These are phyloP conservation scores for Manis javanica DNA, from an alignment of 2,797 vertebrate species.

Conservation along the genomic window DNA sequence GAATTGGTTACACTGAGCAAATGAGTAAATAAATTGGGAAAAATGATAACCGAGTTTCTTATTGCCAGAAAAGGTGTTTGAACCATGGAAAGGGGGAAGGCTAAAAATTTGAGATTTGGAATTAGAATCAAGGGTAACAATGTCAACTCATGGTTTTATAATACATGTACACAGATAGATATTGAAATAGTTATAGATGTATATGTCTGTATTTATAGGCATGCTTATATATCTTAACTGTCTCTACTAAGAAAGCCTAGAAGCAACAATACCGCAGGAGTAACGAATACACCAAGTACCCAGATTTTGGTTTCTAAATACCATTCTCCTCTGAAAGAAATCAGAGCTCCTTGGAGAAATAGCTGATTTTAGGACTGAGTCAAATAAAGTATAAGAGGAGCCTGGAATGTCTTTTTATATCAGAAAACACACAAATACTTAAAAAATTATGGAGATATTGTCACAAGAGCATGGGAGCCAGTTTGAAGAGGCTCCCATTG, in stretches of 20 bases:
- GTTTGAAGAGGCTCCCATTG: background rate
- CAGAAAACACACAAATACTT: background rate
- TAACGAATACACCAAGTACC: background rate
- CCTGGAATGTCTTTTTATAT: background rate
- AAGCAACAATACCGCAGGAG: background rate
- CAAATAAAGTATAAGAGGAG: background rate
- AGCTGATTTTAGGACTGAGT: background rate
- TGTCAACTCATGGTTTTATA: background rate
- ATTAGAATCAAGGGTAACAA: background rate
- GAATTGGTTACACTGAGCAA: background rate
- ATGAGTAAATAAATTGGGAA: background rate
- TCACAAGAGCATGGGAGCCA: background rate
- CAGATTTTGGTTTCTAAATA: background rate
- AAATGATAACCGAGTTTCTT: background rate
- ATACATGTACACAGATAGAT: background rate
- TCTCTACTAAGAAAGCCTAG: background rate
- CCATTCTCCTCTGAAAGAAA: background rate
- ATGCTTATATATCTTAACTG: background rate
- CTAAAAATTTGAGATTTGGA: background rate
- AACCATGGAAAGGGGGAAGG: background rate
- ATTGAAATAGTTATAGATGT: background rate
- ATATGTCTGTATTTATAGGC: background rate
- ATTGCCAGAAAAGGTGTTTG: background rate
- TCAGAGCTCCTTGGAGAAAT: conserved; percentile 11
- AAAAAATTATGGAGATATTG: background rate